A percentile compares a stretch with the other conserved stretches of the same genome.
phyloP scores from a whole-genome alignment of 2,113 vertebrate genomes.

The Miniopterus natalensis region DNA sequence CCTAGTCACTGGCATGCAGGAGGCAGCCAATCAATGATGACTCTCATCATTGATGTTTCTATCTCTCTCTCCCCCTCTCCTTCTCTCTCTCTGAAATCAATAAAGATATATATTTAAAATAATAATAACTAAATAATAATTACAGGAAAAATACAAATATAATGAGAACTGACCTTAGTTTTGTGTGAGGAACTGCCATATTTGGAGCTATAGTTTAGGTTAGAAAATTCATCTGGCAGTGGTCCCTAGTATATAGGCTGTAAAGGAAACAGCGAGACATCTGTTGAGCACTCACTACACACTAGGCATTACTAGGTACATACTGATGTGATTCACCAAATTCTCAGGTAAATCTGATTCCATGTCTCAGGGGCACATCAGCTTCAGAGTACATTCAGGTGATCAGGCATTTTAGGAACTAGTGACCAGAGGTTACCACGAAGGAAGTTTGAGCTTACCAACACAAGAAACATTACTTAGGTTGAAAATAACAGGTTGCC shows the following conservation, averaged over 20 bases:
- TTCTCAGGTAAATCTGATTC: neutral
- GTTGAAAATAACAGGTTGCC: neutral
- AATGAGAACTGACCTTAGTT: neutral
- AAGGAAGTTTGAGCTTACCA: neutral
- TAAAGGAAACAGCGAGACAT: neutral
- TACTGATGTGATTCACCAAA: neutral
- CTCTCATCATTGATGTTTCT: too few species aligned
- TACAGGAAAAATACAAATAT: neutral
- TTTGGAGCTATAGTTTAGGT: neutral
- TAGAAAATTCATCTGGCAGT: neutral
- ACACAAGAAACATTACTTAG: neutral
- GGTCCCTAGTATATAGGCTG: neutral
- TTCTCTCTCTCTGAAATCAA: too few species aligned
- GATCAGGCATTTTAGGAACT: neutral
- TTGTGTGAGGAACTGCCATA: neutral
- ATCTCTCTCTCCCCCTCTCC: too few species aligned
- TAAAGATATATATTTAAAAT: too few species aligned
- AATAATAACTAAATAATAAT: neutral
- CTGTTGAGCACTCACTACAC: neutral
- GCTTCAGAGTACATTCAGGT: neutral
- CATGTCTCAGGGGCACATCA: neutral
- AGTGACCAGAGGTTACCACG: neutral
- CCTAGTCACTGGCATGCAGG: too few species aligned
- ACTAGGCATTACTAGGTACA: neutral
- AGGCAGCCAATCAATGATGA: too few species aligned